Conservation (phyloP, 2,113 vertebrate species). For the Rhagologus leucostigma region DNA sequence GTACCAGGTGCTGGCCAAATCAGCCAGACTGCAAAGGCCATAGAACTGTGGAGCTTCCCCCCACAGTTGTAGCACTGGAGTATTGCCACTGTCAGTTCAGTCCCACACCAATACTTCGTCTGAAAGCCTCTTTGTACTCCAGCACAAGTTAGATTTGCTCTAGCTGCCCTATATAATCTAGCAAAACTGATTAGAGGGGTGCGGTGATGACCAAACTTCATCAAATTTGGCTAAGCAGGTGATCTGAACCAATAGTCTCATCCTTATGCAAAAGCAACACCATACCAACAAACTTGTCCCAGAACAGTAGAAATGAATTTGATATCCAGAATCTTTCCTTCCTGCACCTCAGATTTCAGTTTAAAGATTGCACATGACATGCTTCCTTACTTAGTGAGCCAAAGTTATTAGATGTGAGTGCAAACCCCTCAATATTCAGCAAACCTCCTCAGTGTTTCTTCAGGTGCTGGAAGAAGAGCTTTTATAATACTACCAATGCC, state of each 20-base stretch:
- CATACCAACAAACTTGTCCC: neutral
- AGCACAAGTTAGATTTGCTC: neutral
- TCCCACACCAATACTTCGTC: neutral
- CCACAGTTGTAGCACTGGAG: neutral
- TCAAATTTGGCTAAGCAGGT: neutral
- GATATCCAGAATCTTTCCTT: neutral
- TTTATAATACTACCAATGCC: neutral
- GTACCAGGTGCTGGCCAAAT: neutral
- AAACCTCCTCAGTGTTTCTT: neutral
- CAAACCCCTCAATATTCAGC: neutral
- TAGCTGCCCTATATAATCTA: neutral
- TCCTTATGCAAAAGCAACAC: neutral
- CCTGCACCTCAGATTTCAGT: neutral
- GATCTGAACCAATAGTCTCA: neutral
- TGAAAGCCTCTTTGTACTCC: neutral
- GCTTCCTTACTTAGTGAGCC: neutral
- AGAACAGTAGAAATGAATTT: neutral
- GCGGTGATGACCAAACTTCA: neutral
- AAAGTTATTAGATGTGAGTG: rapidly evolving
- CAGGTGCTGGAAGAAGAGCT: neutral
- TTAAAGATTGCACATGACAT: neutral
- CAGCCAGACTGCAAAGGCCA: neutral
- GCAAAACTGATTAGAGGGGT: neutral
- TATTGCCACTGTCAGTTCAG: neutral
- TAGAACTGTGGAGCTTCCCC: neutral